These are phyloP conservation scores for Malacosoma neustria DNA, from an alignment of 2,888 invertebrate species.

Conservation along the genomic window DNA sequence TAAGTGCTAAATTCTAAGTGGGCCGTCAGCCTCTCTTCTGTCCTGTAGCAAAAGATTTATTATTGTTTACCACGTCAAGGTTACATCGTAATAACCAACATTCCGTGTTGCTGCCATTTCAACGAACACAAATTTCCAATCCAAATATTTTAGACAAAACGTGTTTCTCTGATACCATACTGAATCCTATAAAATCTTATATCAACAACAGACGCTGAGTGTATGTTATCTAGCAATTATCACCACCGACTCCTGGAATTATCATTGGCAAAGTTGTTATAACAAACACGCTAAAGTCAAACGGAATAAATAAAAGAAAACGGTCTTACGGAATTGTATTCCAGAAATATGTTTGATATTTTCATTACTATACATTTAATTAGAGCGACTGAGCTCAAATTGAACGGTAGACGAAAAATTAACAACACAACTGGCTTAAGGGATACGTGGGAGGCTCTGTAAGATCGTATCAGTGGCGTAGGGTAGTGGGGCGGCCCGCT, in stretches of 20 bases:
- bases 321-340: too few relatives aligned
- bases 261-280: background rate
- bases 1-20: background rate
- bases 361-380: background rate
- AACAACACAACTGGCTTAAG: too few relatives aligned
- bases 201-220: background rate
- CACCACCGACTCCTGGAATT: background rate
- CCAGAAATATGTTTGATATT: background rate
- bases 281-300: background rate
- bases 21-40: background rate
- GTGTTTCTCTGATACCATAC: background rate
- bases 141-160: background rate
- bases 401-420: background rate
- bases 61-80: too few relatives aligned
- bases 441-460: too few relatives aligned
- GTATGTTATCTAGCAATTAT: background rate
- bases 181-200: background rate
- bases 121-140: background rate
- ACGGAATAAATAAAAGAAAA: too few relatives aligned
- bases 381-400: background rate
- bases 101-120: too few relatives aligned
- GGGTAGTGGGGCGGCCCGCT: too few relatives aligned
- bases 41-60: too few relatives aligned
- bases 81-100: background rate
- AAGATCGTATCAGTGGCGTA: too few relatives aligned